These are phyloP conservation scores for Noctua janthina DNA, from an alignment of 2,888 invertebrate species.

Conservation along the genomic window DNA sequence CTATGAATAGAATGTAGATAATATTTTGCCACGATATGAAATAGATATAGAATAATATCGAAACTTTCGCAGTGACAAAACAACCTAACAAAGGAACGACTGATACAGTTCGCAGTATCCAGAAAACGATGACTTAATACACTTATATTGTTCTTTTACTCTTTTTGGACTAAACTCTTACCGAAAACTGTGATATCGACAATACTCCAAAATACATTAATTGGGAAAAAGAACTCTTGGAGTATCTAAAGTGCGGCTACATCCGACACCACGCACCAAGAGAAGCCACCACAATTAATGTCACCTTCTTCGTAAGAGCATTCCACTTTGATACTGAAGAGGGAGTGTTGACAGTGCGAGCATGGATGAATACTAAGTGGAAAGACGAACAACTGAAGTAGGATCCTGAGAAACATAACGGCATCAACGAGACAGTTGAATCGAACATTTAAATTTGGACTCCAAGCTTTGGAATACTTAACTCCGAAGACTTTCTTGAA, in stretches of 20 bases:
- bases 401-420: constrained; percentile 69
- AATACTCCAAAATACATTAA: constrained; percentile 43
- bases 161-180: constrained; percentile 7
- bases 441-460: constrained; percentile 61
- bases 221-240: constrained; percentile 62
- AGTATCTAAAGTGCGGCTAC: constrained; percentile 6
- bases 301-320: constrained; percentile 65
- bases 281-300: constrained; percentile 37
- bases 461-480: constrained; percentile 65
- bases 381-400: constrained; percentile 70
- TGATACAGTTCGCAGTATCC: constrained; percentile 35
- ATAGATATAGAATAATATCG: background rate
- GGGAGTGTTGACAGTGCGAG: constrained; percentile 66
- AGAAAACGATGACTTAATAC: constrained; percentile 41
- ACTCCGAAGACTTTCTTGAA: constrained; percentile 31
- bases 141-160: constrained; percentile 37
- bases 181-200: constrained; percentile 30
- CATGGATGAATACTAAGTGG: constrained; percentile 64
- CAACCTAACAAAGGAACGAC: background rate
- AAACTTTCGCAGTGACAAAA: constrained; percentile 20
- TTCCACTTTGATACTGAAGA: constrained; percentile 69
- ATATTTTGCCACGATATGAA: background rate
- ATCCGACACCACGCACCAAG: constrained; percentile 10
- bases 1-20: background rate
- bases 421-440: constrained; percentile 52